These are phyloP conservation scores for Heteromurus nitidus DNA, from an alignment of 2,888 invertebrate species.

Conservation along the genomic window DNA sequence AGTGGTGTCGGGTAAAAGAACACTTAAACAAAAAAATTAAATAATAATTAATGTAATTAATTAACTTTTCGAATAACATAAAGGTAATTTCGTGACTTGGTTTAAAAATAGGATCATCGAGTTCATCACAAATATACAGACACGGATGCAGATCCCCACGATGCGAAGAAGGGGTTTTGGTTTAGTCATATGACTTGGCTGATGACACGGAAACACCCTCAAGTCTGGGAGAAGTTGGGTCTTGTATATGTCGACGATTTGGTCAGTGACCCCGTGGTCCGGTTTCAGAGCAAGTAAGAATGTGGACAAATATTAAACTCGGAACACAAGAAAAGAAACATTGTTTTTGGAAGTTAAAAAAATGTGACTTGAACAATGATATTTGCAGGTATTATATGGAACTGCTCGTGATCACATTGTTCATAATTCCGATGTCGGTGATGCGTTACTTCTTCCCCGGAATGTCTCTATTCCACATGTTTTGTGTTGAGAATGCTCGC, in stretches of 20 bases:
- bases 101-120: no score
- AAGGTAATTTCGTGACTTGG: no score
- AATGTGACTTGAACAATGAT: no score
- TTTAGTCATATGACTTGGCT: constrained; percentile 98
- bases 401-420: not conserved
- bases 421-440: not conserved
- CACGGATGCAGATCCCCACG: constrained; percentile 95
- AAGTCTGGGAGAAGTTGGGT: constrained; percentile 90
- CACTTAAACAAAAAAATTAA: no score
- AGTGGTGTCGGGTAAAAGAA: constrained; percentile 74
- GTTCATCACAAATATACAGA: constrained; percentile 95
- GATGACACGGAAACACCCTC: constrained; percentile 91
- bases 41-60: no score
- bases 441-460: not conserved
- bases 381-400: not conserved
- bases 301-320: no score
- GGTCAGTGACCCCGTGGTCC: constrained; percentile 86
- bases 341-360: no score
- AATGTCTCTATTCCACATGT: not conserved
- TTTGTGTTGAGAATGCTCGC: constrained; percentile 9
- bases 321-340: no score
- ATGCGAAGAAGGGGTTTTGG: constrained; percentile 94
- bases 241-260: constrained; percentile 90
- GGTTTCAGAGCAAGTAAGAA: constrained; percentile 88
- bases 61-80: no score